Evolutionary conservation across 1,140 invertebrate species (phyloP), one percentile per base, ranked within the genome.

Genomic region (Diuraphis noxia): DNA sequence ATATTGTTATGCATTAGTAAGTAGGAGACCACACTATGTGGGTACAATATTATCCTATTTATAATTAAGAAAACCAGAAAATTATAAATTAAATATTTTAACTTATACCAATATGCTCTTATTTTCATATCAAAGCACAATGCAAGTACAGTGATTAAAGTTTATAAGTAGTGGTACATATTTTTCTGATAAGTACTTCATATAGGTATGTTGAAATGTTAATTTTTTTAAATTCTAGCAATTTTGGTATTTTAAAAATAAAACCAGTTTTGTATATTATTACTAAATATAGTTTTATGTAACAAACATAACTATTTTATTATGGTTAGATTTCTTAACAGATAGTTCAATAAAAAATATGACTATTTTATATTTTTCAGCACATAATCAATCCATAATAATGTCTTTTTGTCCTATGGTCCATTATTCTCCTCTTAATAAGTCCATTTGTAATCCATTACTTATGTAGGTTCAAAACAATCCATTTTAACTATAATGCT

Each of bases 371-470:
- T 87, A 25, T 30, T 56, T 87, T 49, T 86, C 38, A 82, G 38
- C 25, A 82, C 40, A 30, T 25, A 41, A 72, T 72, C 25, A 63
- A 63, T 63, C 30, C 82, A 85, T 85, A 85, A 46, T 34, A 88
- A 88, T 56, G 36, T n/a, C 6, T 36, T 86, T 56, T 88, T 40
- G n/a, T 88, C 86, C 49, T 88, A 88, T 63, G 86, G 40, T 88
- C 36, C 84, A 86, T 52, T 85, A 34, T 87, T 86, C n/a, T 36
- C n/a, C 46, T 46, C 34, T 56, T 52, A 36, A 36, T 36, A 43
- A 52, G 56, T 87, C 46, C 85, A 88, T 63, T 56, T 41, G 86
- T 88, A 56, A 88, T 88, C 86, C 52, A 63, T 30, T 88, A 88
- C 19, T 63, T 52, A 86, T 36, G 85, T 8, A 86, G 52, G 25